phyloP scores from a whole-genome alignment of 2,888 invertebrate species.

The Stenolophus ochropezus region DNA sequence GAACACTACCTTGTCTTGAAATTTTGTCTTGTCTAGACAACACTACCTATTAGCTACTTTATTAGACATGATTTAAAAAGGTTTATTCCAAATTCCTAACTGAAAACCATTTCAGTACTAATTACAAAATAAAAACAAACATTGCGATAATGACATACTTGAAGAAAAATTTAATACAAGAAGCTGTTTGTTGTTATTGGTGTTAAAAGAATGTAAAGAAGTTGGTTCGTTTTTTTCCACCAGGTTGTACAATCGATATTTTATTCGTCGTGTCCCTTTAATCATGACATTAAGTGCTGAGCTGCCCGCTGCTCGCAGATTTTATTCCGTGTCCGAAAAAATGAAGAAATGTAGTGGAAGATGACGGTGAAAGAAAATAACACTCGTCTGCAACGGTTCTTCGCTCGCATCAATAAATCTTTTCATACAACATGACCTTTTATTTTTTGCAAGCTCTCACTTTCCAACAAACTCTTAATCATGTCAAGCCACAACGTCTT shows the following conservation, averaged over 20 bases:
- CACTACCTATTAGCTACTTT: no score
- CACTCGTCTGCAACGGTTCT: constrained; percentile 33
- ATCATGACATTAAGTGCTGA: not conserved
- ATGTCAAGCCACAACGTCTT: constrained; percentile 36
- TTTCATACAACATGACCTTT: constrained; percentile 31
- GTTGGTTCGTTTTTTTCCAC: not conserved
- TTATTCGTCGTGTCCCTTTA: not conserved
- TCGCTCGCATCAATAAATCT: constrained; percentile 29
- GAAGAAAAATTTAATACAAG: not conserved
- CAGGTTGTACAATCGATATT: not conserved
- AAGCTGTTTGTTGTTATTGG: not conserved
- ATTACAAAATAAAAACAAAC: no score
- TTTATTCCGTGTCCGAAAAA: not conserved
- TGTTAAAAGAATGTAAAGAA: not conserved
- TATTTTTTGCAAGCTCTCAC: constrained; percentile 27
- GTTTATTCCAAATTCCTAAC: no score
- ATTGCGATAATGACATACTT: no score
- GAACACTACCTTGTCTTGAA: no score
- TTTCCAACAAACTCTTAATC: constrained; percentile 39
- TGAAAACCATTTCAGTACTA: no score
- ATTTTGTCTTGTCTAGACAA: no score
- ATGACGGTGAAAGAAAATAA: constrained; percentile 17
- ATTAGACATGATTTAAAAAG: no score
- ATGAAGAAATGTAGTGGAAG: constrained; percentile 17
- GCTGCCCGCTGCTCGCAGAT: not conserved